Evolutionary conservation across 2,797 vertebrate species (phyloP), one percentile per base, ranked within the genome.

Genomic region (Neomorphus geoffroyi): DNA sequence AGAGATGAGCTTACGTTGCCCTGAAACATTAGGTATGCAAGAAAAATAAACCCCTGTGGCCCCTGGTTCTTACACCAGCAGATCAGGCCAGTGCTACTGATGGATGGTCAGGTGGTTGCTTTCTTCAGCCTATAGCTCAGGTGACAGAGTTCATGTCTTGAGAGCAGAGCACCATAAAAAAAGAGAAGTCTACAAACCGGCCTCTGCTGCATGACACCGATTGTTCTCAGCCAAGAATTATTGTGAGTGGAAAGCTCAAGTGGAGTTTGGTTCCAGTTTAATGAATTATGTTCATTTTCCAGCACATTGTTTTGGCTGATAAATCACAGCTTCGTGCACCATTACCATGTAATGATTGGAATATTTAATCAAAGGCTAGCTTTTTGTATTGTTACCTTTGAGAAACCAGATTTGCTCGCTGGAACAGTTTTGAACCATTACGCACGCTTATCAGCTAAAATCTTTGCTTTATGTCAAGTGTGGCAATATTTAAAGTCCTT

Each of bases 341-440:
- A 96, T 97, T 97, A 97, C 93, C 91, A 84, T 91, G 93, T 58
- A 82, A 93, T 93, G 96, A 96, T 93, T 95, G 80, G 96, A 96
- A 96, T 97, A 98, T 97, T 97, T 97, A 97, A 97, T 98, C 97
- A 95, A 97, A 97, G 91, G 93, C 92, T 94, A 96, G 92, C 88
- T 97, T 97, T 94, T 96, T 82, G 93, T 97, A 96, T 94, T 91
- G 1, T 93, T 96, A 96, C 94, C 93, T 98, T 96, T 89, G 85
- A 93, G 86, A 97, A 97, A 96, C 87, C 92, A 96, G 97, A 97
- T 97, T 97, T 97, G 96, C 91, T 96, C 7, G 4, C 95, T 97
- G 97, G 96, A 96, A 97, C 96, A 95, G 96, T 94, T 96, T 95
- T 96, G 93, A 97, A 92, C 85, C 86, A 97, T 96, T 93, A 96